Conservation (phyloP, 2,888 invertebrate species). For the Leptura quadrifasciata region DNA sequence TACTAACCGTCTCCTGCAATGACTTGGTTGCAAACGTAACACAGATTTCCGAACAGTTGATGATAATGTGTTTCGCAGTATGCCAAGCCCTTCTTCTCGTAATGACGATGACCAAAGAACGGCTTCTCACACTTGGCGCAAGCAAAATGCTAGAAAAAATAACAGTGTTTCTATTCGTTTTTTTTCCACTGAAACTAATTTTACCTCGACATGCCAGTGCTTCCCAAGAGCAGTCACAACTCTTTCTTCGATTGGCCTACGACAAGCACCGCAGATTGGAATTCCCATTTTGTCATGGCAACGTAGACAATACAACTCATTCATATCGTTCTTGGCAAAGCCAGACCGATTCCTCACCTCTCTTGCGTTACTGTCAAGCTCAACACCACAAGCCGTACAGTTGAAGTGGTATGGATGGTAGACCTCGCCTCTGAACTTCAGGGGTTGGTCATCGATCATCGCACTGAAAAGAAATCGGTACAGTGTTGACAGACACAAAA, state of each 20-base stretch:
- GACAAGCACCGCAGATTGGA: slow-evolving; percentile 99
- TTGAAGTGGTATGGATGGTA: slow-evolving; percentile 99
- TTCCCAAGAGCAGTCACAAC: slow-evolving; percentile 99
- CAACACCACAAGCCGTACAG: slow-evolving; percentile 93
- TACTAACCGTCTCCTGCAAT: slow-evolving; percentile 95
- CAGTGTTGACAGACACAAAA: background rate
- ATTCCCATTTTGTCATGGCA: slow-evolving; percentile 99
- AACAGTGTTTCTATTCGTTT: slow-evolving; percentile 6
- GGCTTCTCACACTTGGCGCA: slow-evolving; percentile 99
- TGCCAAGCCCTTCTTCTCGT: slow-evolving; percentile 98
- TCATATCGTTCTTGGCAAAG: slow-evolving; percentile 93
- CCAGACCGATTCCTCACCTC: slow-evolving; percentile 95
- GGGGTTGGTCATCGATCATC: slow-evolving; percentile 92
- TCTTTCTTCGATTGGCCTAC: slow-evolving; percentile 98
- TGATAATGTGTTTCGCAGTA: slow-evolving; percentile 99
- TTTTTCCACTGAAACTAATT: background rate
- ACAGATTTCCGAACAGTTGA: slow-evolving; percentile 98
- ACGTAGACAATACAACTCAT: slow-evolving; percentile 96
- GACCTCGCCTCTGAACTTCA: slow-evolving; percentile 95
- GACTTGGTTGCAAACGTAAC: slow-evolving; percentile 99
- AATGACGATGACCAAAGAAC: slow-evolving; percentile 98
- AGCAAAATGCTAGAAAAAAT: slow-evolving; percentile 91
- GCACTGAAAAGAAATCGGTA: slow-evolving; percentile 77
- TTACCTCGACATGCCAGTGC: slow-evolving; percentile 97
- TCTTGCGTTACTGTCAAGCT: slow-evolving; percentile 95